Percentiles rank a stretch among this genome's conserved stretches.
phyloP scores from a whole-genome alignment of 2,113 vertebrate species.

The Trichomycterus rosablanca region DNA sequence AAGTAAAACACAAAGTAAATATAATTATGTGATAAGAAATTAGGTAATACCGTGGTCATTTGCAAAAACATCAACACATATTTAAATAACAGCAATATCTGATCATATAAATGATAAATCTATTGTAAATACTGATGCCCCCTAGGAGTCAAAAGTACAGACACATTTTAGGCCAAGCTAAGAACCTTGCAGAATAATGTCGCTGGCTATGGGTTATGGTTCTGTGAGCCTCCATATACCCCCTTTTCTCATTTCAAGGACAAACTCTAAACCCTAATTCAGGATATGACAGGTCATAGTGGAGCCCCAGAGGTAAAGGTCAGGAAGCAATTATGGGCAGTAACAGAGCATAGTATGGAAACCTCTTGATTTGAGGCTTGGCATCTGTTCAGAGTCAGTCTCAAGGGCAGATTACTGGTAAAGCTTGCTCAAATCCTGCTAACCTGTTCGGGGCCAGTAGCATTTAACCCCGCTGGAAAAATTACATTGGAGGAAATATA shows the following conservation, averaged over 20 bases:
- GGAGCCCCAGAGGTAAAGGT: slow-evolving; percentile 62
- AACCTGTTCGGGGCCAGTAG: slow-evolving; percentile 23
- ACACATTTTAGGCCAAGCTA: too few species aligned
- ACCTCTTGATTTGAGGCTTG: slow-evolving; percentile 22
- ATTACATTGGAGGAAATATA: neutral
- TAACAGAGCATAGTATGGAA: slow-evolving; percentile 47
- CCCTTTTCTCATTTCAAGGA: slow-evolving; percentile 14
- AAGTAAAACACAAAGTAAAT: too few species aligned
- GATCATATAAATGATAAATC: too few species aligned
- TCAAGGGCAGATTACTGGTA: slow-evolving; percentile 23
- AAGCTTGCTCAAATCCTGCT: slow-evolving; percentile 11
- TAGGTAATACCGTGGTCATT: too few species aligned
- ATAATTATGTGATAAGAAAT: too few species aligned
- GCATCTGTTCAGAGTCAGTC: slow-evolving; percentile 17
- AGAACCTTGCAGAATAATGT: too few species aligned
- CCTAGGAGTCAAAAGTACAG: too few species aligned
- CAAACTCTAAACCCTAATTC: slow-evolving; percentile 34
- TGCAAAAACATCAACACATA: too few species aligned
- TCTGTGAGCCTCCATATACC: neutral
- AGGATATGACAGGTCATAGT: slow-evolving; percentile 53
- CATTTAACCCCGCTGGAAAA: neutral
- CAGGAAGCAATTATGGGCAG: slow-evolving; percentile 70
- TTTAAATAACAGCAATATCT: too few species aligned
- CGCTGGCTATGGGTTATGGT: too few species aligned
- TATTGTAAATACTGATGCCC: too few species aligned